A percentile compares a stretch with the other conserved stretches of the same genome.
These are phyloP conservation scores for Cantharis rufa DNA, from an alignment of 2,888 invertebrate genomes.

Conservation along the genomic window DNA sequence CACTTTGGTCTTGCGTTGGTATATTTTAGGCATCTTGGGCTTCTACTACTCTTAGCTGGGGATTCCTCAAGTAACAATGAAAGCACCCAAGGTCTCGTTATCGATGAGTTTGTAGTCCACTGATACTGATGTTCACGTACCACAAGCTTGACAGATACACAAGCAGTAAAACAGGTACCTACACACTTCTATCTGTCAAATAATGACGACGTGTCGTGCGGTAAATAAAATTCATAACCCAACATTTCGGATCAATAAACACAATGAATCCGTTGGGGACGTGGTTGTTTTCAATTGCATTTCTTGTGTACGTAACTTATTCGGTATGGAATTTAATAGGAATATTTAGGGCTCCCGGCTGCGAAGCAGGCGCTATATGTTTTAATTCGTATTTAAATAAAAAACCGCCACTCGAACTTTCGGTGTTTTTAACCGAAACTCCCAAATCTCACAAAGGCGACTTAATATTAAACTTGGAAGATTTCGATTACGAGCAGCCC, in stretches of 20 bases:
- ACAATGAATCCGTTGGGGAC: conserved; percentile 61
- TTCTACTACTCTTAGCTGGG: too few relatives aligned
- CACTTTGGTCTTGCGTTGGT: too few relatives aligned
- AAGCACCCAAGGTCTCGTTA: too few relatives aligned
- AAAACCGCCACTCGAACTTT: conserved; percentile 71
- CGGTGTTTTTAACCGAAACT: conserved; percentile 69
- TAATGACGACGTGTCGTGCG: neutral
- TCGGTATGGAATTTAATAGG: conserved; percentile 77
- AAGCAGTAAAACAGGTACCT: too few relatives aligned
- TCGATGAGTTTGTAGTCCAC: too few relatives aligned
- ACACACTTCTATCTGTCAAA: neutral
- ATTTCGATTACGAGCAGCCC: conserved; percentile 68
- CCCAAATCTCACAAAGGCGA: conserved; percentile 62
- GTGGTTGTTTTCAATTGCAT: conserved; percentile 65
- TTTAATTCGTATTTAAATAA: conserved; percentile 70
- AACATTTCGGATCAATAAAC: neutral
- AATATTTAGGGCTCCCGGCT: conserved; percentile 73
- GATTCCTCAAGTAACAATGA: too few relatives aligned
- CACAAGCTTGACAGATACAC: too few relatives aligned
- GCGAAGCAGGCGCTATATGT: conserved; percentile 68
- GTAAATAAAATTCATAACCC: neutral
- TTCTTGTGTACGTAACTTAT: conserved; percentile 71
- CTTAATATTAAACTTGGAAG: conserved; percentile 63
- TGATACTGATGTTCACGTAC: too few relatives aligned
- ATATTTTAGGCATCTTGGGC: too few relatives aligned